phyloP scores from a whole-genome alignment of 2,797 vertebrate species.

The Aldrovandia affinis region DNA sequence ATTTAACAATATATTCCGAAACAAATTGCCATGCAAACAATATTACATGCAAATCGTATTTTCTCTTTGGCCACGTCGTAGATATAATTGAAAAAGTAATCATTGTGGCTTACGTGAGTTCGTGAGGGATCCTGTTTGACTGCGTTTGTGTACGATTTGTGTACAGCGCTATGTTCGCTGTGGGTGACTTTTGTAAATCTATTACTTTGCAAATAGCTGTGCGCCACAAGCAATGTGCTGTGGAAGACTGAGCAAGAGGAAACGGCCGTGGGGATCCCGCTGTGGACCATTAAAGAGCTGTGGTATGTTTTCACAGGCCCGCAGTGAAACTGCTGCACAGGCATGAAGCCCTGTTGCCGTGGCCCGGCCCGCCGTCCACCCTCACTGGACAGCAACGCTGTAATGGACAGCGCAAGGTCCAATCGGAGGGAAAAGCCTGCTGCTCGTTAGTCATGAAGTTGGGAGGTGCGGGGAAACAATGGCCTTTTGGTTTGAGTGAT shows the following conservation, averaged over 20 bases:
- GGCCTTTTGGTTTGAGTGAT: too few relatives aligned
- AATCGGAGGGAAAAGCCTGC: background rate
- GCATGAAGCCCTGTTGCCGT: background rate
- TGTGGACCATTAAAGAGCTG: slow-evolving; percentile 26
- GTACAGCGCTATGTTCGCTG: background rate
- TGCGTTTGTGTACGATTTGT: background rate
- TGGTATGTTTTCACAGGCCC: slow-evolving; percentile 37
- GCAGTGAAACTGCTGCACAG: slow-evolving; percentile 11
- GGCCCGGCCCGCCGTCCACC: background rate
- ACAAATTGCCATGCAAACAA: background rate
- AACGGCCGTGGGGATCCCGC: slow-evolving; percentile 25
- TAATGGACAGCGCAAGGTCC: background rate
- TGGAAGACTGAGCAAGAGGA: slow-evolving; percentile 18
- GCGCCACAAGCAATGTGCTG: slow-evolving; percentile 35
- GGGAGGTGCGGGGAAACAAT: too few relatives aligned
- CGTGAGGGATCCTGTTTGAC: background rate
- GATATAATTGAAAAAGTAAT: background rate
- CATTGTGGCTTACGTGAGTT: background rate
- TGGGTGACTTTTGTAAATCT: slow-evolving; percentile 32
- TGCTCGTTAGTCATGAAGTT: too few relatives aligned
- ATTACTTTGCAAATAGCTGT: slow-evolving; percentile 34
- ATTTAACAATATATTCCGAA: background rate
- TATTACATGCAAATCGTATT: background rate
- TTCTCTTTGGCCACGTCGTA: background rate
- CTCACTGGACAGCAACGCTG: background rate